Base-by-base conservation (phyloP, 1,140 invertebrate genomes). In the Dreissena rostriformis region DNA sequence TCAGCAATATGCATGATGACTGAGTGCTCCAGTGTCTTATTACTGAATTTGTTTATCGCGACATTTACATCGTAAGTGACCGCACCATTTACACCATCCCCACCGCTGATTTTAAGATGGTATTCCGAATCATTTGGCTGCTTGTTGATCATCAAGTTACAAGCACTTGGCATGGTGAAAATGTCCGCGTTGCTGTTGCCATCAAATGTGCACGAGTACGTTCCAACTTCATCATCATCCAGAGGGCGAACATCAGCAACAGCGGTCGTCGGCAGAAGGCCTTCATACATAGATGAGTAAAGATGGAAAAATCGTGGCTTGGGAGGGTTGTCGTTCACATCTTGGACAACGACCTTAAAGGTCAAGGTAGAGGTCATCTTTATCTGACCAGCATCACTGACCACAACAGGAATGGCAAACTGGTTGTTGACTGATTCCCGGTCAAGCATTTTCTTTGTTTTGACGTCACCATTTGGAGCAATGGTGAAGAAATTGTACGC, bases 251-350 rank as follows among this genome's bases (percentile, higher is more conserved):
- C 96, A 93, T 98, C 96, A 22, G 97, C 98, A 84, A 99, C 96
- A 93, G 97, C 97, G 61, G 97, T 97, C 95, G 95, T 87, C 17
- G 93, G 91, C 28, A 94, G 93, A 49, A 76, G 80, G 0, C 81
- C 87, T n/a, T 91, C 86, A 72, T 87, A 96, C 0, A 96, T 95
- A 90, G 97, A 92, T 11, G 98, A 96, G 29, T 97, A 93, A 26
- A 98, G 95, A 86, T 97, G 96, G 0, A 97, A 96, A 24, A 96
- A 96, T 86, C 98, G 95, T 12, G 97, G 95, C 19, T 95, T 96
- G 0, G 98, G 98, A 8, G 98, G 97, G 91, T 96, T 97, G 90
- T 99, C 98, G 93, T 99, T 99, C 92, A 97, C 96, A 93, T 99
- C 98, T 8, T 96, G 91, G 5, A 99, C 95, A 61, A 96, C 95